Conservation (phyloP, 2,888 invertebrate genomes). For the Ochlodes sylvanus region DNA sequence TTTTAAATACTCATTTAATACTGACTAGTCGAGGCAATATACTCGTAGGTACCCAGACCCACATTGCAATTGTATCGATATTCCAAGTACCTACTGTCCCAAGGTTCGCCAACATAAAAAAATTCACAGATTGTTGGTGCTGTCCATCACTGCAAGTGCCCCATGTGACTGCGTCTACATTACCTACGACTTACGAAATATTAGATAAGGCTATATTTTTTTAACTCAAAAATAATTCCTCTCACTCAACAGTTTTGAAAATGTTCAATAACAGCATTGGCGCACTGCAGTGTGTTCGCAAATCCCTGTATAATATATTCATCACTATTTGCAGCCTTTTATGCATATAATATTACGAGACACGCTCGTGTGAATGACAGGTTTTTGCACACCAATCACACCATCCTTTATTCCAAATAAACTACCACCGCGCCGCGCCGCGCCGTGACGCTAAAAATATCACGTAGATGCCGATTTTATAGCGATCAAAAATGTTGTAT, state of each 20-base stretch:
- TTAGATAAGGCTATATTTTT: too few relatives aligned
- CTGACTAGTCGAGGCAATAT: too few relatives aligned
- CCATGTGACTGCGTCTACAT: too few relatives aligned
- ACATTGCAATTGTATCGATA: too few relatives aligned
- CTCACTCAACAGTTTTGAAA: slow-evolving; percentile 7
- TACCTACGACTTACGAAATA: too few relatives aligned
- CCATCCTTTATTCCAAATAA: not conserved
- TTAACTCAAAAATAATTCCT: too few relatives aligned
- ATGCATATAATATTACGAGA: slow-evolving; percentile 5
- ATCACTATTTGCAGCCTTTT: not conserved
- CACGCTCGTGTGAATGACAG: not conserved
- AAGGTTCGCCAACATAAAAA: too few relatives aligned
- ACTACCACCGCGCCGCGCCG: not conserved
- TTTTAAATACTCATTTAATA: too few relatives aligned
- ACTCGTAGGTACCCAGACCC: too few relatives aligned
- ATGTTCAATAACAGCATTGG: slow-evolving; percentile 24
- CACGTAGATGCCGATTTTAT: not conserved
- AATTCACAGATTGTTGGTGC: too few relatives aligned
- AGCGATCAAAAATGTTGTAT: not conserved
- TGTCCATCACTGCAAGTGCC: too few relatives aligned
- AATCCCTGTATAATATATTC: not conserved
- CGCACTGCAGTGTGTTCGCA: slow-evolving; percentile 29
- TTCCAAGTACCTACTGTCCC: too few relatives aligned
- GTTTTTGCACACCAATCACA: not conserved
- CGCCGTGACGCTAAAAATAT: not conserved